A percentile compares a stretch with the other conserved stretches of the same genome.
Evolutionary conservation across 2,797 vertebrate genomes (phyloP).

Genomic region (Chanos chanos): DNA sequence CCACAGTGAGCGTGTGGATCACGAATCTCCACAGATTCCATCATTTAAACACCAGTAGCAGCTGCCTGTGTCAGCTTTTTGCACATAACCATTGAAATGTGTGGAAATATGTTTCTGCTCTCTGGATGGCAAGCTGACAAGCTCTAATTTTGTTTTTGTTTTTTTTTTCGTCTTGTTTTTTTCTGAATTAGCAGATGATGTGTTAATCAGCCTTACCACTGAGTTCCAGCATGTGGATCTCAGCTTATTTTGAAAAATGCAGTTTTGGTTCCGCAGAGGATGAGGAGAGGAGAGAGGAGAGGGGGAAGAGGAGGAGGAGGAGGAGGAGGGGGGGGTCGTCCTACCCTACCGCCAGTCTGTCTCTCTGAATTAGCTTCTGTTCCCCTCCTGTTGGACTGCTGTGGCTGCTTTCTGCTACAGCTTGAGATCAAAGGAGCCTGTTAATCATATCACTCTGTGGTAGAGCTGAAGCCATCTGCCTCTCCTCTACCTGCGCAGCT

Average conservation of each 20-base stretch:
- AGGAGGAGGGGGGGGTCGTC: slow-evolving; percentile 7
- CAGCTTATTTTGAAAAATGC: slow-evolving; percentile 31
- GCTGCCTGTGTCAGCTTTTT: background rate
- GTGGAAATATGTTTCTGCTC: background rate
- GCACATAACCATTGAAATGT: slow-evolving; percentile 6
- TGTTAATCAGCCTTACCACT: slow-evolving; percentile 34
- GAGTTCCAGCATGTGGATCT: slow-evolving; percentile 17
- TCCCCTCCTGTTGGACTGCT: slow-evolving; percentile 24
- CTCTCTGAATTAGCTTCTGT: slow-evolving; percentile 42
- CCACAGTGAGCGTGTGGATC: background rate
- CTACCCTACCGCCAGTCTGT: slow-evolving; percentile 35
- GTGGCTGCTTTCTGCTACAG: slow-evolving; percentile 25
- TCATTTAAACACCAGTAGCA: slow-evolving; percentile 7
- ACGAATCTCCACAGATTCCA: background rate
- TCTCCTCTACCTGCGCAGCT: slow-evolving; percentile 38
- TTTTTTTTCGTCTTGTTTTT: no score
- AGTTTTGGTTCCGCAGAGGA: slow-evolving; percentile 22
- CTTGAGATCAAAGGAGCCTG: slow-evolving; percentile 36
- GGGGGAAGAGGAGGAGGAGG: background rate
- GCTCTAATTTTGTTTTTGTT: no score
- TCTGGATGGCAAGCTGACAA: slow-evolving; percentile 18
- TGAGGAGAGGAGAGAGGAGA: background rate
- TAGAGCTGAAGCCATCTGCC: slow-evolving; percentile 43
- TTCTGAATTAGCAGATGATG: slow-evolving; percentile 30
- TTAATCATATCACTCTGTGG: slow-evolving; percentile 42